Base-by-base conservation (phyloP, 2,888 invertebrate genomes). In the Poecilobothrus nobilitatus region DNA sequence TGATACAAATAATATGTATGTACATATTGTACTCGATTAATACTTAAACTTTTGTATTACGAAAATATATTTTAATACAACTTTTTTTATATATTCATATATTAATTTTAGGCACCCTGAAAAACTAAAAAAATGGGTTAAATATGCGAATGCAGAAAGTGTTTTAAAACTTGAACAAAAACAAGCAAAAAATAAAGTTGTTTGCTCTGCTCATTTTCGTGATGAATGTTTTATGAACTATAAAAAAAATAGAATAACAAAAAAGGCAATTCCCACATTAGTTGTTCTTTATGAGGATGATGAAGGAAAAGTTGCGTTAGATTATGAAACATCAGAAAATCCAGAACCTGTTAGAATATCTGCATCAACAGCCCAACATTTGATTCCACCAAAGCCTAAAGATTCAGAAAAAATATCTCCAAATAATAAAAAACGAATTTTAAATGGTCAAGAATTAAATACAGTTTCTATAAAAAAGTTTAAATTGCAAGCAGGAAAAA, bases 191-290 rank as follows among this genome's bases (percentile, higher is more conserved):
- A 85, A 85, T 74, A 84, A 83, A 73, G 82, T 82, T 0, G 76
- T 86, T 9, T 86, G 86, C 74, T 84, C 83, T 15, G 72, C 80
- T 5, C 86, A 86, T 74, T 86, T 86, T 74, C 83, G 83, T 68
- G 76, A 80, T 15, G 81, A 81, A 71, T 82, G 79, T 72, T 85
- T 84, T 72, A 80, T 83, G 80, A 81, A 84, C 73, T 79, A 79
- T 76, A 75, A 84, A 80, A 75, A 77, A 72, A 83, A 84, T 66
- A 76, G 84, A 9, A 75, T 86, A 20, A 75, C 81, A 0, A 80
- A 82, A 63, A 77, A 77, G 62, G 84, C 85, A 2, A 72, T 83
- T 6, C 86, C 86, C 1, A 84, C 84, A 1, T 69, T 86, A 12
- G 67, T 73, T 3, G 75, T 78, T 0, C 69, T 78, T 6, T 79